Base-by-base conservation (phyloP, 2,113 vertebrate species). In the Rhinoderma darwinii region DNA sequence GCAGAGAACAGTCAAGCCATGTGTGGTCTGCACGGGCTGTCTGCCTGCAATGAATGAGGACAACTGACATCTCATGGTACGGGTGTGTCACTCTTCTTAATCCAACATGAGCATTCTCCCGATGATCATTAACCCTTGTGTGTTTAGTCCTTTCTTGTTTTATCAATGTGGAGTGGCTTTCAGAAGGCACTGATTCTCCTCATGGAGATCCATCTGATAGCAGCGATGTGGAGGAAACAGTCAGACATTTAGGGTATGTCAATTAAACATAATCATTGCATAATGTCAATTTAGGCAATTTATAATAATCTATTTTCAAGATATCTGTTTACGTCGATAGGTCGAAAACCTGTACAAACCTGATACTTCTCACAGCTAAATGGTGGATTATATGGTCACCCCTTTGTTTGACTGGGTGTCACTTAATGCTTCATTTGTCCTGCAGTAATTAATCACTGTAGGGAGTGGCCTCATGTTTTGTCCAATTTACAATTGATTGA, bases 1-100 rank as follows among this genome's bases (percentile, higher is more conserved):
- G 25, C 80, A 27, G 22, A 66, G 80, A 43, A 66, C 61, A 82
- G 81, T 61, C 61, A 54, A 44, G 47, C 32, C 32, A 72, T 84
- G 32, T 56, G 83, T 74, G 68, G 70, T 56, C 25, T 41, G 39
- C 35, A 14, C 20, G 8, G 37, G 68, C 51, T 43, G 35, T 61
- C 44, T 30, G 25, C 50, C 32, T 56, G 68, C 14, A 54, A 39
- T 39, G 44, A 39, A 7, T 41, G n/a, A 68, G 56, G 59, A 68
- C 80, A 56, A 59, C 32, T 80, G 78, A 59, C 35, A 82, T 27
- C 7, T 50, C n/a, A n/a, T 35, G 68, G n/a, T 82, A 70, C 27
- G 27, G 50, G 30, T 20, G 76, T 54, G 76, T 22, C 30, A 17
- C 30, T 51, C 12, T 77, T 1, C 44, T 10, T 27, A 18, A 1